Percentiles rank a stretch among this genome's conserved stretches.
These are phyloP conservation scores for Nipponacmea schrenckii DNA, from an alignment of 2,888 invertebrate species.

Conservation along the genomic window DNA sequence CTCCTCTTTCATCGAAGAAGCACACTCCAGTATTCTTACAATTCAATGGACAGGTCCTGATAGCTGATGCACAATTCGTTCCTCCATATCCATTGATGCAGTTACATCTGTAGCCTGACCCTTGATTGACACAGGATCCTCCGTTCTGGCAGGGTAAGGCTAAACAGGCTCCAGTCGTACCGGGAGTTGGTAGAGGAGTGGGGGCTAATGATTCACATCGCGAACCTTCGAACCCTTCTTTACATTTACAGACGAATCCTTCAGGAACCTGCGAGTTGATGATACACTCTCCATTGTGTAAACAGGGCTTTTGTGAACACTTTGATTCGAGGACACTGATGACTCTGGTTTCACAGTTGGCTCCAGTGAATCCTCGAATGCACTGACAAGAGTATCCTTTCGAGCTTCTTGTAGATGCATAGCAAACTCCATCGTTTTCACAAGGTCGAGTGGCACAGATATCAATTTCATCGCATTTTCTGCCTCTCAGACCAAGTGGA, in stretches of 20 bases:
- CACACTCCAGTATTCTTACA: background rate
- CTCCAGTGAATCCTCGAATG: constrained; percentile 13
- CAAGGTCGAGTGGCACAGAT: constrained; percentile 13
- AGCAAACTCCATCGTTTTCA: constrained; percentile 11
- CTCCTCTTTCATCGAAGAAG: background rate
- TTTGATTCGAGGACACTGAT: background rate
- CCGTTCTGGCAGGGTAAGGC: constrained; percentile 14
- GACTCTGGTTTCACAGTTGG: constrained; percentile 11
- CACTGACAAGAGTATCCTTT: constrained; percentile 17
- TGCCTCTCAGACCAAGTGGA: background rate
- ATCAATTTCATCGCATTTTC: background rate
- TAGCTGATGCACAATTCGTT: constrained; percentile 12
- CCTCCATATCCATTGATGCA: constrained; percentile 15
- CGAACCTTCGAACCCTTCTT: background rate
- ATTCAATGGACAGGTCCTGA: background rate
- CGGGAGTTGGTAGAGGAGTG: background rate
- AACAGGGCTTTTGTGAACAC: background rate
- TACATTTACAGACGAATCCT: constrained; percentile 17
- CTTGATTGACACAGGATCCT: constrained; percentile 12
- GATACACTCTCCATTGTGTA: background rate
- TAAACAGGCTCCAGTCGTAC: background rate
- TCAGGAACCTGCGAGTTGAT: background rate
- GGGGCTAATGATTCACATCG: background rate
- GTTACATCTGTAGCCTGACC: constrained; percentile 9
- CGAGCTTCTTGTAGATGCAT: background rate